Percentiles rank a stretch among this genome's conserved stretches.
Evolutionary conservation across 2,797 vertebrate genomes (phyloP).

Genomic region (Urosaurus nigricauda): DNA sequence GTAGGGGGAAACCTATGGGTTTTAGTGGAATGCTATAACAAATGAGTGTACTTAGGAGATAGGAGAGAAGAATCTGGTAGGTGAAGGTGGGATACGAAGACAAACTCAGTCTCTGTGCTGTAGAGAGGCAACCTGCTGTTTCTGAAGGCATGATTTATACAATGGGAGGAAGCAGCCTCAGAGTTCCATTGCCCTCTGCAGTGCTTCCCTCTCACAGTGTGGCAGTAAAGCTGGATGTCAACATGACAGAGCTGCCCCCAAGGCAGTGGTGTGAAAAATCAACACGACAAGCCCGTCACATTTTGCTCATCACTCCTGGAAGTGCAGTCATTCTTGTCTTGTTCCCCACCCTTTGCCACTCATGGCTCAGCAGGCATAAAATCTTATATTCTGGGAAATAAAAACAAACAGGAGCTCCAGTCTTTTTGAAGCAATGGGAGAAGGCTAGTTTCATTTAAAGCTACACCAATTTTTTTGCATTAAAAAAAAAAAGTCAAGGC

Average conservation of each 20-base stretch:
- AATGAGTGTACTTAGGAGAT: neutral
- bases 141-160: neutral
- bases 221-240: slow-evolving; percentile 25
- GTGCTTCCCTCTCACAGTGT: neutral
- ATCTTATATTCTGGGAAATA: neutral
- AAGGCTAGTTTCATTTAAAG: neutral
- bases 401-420: slow-evolving; percentile 3
- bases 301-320: slow-evolving; percentile 29
- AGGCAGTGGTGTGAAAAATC: slow-evolving; percentile 36
- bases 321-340: slow-evolving; percentile 16
- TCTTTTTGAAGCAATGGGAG: neutral
- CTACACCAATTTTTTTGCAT: neutral
- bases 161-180: slow-evolving; percentile 5
- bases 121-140: slow-evolving; percentile 5
- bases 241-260: slow-evolving; percentile 13
- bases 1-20: neutral
- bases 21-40: neutral
- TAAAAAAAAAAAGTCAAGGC: neutral
- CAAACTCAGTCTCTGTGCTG: neutral
- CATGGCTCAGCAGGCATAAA: slow-evolving; percentile 14
- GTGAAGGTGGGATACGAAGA: neutral
- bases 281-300: slow-evolving; percentile 42
- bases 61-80: neutral
- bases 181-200: slow-evolving; percentile 10
- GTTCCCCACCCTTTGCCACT: slow-evolving; percentile 2